These are phyloP conservation scores for Lasiurus borealis DNA, from an alignment of 2,113 vertebrate species.

Conservation along the genomic window DNA sequence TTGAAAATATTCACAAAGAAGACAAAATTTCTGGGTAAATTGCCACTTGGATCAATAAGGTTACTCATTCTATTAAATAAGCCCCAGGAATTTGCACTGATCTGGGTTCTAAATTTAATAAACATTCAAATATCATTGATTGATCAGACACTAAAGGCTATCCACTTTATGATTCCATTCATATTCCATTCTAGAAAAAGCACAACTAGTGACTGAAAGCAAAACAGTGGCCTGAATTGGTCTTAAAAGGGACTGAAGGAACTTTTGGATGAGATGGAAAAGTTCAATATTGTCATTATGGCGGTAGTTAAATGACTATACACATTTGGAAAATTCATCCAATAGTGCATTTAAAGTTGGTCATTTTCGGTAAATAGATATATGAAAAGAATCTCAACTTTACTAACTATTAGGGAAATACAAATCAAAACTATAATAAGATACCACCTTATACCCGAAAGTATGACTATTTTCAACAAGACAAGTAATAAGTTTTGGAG, in stretches of 20 bases:
- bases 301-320: too few species aligned
- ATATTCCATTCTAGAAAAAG: neutral
- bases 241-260: neutral
- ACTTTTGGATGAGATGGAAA: rapidly evolving
- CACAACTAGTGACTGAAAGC: neutral
- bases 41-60: neutral
- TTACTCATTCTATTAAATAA: neutral
- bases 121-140: neutral
- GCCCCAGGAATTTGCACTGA: too few species aligned
- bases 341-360: neutral
- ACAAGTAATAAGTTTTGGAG: neutral
- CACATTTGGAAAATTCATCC: neutral
- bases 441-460: neutral
- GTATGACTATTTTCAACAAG: neutral
- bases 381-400: neutral
- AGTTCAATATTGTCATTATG: neutral
- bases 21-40: neutral
- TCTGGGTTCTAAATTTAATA: neutral
- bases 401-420: neutral
- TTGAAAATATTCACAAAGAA: neutral
- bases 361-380: neutral
- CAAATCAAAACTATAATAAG: neutral
- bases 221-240: rapidly evolving
- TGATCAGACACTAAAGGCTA: neutral
- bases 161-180: neutral